Evolutionary conservation across 1,140 invertebrate species (phyloP).

Genomic region (Cepaea nemoralis): DNA sequence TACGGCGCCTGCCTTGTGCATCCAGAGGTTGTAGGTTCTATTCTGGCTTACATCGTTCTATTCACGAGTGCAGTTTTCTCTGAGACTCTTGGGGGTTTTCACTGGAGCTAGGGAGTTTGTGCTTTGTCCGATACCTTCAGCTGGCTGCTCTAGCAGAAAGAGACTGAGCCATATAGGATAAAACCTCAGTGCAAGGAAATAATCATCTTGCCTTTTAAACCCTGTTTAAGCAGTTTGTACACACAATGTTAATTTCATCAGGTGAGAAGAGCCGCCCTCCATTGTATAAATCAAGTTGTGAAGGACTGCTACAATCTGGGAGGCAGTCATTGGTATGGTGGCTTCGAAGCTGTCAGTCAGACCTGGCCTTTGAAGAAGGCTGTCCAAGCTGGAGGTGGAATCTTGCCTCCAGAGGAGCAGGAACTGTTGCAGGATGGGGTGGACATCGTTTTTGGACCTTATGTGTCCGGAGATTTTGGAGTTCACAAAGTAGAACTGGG

Average conservation of each 20-base stretch:
- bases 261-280: constrained; percentile 43
- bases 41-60: too few relatives aligned
- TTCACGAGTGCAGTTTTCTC: too few relatives aligned
- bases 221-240: too few relatives aligned
- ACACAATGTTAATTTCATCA: constrained; percentile 48
- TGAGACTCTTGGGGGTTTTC: too few relatives aligned
- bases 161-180: too few relatives aligned
- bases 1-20: too few relatives aligned
- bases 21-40: too few relatives aligned
- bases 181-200: too few relatives aligned
- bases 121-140: too few relatives aligned
- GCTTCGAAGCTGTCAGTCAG: constrained; percentile 70
- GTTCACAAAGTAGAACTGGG: background rate
- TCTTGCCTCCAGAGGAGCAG: background rate
- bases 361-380: constrained; percentile 71
- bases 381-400: background rate
- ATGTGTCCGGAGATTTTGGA: constrained; percentile 13
- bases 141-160: too few relatives aligned
- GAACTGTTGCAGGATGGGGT: constrained; percentile 3
- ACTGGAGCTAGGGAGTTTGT: too few relatives aligned
- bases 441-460: constrained; percentile 9
- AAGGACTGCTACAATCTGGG: constrained; percentile 61
- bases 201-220: too few relatives aligned
- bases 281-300: constrained; percentile 48
- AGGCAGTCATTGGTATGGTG: constrained; percentile 64